These are phyloP conservation scores for Drosophila erecta DNA, from an alignment of 1,140 invertebrate species.

Conservation along the genomic window DNA sequence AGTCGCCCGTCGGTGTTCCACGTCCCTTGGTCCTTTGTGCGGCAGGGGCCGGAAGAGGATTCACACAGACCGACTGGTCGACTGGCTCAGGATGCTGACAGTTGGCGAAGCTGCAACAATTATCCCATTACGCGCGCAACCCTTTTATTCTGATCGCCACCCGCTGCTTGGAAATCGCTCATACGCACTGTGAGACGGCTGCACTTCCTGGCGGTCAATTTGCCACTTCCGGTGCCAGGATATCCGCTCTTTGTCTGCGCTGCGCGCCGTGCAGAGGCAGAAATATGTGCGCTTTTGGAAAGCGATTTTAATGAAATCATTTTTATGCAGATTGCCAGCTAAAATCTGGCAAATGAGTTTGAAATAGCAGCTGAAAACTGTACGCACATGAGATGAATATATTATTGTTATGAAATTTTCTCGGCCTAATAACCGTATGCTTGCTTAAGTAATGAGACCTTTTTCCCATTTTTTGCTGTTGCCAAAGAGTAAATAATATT, in stretches of 20 bases:
- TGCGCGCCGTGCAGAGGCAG: background rate
- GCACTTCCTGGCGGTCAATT: constrained; percentile 82
- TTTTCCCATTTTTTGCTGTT: background rate
- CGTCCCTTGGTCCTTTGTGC: constrained; percentile 29
- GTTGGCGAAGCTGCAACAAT: constrained; percentile 72
- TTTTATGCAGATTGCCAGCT: background rate
- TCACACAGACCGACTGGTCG: background rate
- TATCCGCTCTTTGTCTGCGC: constrained; percentile 4
- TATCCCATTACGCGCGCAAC: constrained; percentile 73
- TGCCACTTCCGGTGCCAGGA: constrained; percentile 65
- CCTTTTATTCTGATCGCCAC: constrained; percentile 45
- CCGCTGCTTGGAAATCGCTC: constrained; percentile 49
- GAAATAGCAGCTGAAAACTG: background rate
- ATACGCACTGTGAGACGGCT: constrained; percentile 63
- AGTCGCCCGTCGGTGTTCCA: background rate
- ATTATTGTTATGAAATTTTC: background rate
- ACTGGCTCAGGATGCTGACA: constrained; percentile 28
- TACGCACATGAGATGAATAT: constrained; percentile 1
- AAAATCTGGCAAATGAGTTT: too few relatives aligned
- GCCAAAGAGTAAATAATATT: constrained; percentile 4
- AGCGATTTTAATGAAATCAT: background rate
- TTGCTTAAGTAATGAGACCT: background rate
- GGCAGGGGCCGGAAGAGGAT: constrained; percentile 22
- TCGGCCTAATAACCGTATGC: background rate
- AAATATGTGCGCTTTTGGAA: background rate